Conservation (phyloP, 2,888 invertebrate genomes). For the Agrotis ipsilon region DNA sequence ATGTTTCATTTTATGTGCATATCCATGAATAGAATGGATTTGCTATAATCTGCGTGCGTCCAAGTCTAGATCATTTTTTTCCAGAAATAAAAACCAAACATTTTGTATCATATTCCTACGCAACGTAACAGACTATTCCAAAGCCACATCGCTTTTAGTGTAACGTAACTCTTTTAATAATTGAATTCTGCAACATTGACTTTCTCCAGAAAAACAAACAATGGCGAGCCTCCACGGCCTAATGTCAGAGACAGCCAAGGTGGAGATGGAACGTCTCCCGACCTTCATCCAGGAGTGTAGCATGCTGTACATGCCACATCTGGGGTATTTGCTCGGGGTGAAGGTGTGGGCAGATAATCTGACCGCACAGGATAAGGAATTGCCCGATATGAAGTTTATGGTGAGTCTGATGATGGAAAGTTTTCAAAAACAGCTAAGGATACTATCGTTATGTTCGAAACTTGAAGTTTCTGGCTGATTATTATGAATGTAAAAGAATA, state of each 20-base stretch:
- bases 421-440: too few relatives aligned
- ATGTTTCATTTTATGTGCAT: too few relatives aligned
- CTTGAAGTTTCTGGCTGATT: too few relatives aligned
- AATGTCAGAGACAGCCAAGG: conserved; percentile 93
- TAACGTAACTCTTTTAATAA: background rate
- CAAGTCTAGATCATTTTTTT: too few relatives aligned
- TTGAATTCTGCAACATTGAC: background rate
- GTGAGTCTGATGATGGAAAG: conserved; percentile 78
- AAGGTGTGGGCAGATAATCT: conserved; percentile 92
- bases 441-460: too few relatives aligned
- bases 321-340: conserved; percentile 95
- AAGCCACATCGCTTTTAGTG: too few relatives aligned
- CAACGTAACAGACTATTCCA: background rate
- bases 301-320: conserved; percentile 94
- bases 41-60: too few relatives aligned
- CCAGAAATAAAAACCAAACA: too few relatives aligned
- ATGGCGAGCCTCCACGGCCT: conserved; percentile 93
- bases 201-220: conserved; percentile 87
- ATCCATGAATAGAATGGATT: too few relatives aligned
- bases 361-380: conserved; percentile 89
- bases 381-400: conserved; percentile 94
- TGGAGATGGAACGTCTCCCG: conserved; percentile 93
- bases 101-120: too few relatives aligned
- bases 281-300: conserved; percentile 92
- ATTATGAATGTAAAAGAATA: too few relatives aligned